Percentiles rank a stretch among this genome's conserved stretches.
Evolutionary conservation across 2,113 vertebrate genomes (phyloP).

Genomic region (Antigone vipio): DNA sequence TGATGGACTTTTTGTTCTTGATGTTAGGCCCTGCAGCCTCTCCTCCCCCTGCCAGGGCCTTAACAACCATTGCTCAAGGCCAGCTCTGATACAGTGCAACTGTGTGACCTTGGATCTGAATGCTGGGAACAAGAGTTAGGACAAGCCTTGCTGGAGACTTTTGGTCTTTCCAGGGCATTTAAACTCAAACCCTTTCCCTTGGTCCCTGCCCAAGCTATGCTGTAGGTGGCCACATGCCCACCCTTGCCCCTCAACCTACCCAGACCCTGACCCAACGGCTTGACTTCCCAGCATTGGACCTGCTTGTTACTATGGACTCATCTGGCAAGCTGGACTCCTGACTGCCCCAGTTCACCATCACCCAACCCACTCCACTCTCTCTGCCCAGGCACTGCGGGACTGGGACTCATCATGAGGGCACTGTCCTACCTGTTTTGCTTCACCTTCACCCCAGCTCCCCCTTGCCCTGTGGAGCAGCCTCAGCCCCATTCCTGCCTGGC

Average conservation of each 20-base stretch:
- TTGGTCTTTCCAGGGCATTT: background rate
- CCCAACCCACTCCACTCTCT: background rate
- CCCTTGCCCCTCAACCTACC: background rate
- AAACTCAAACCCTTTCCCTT: background rate
- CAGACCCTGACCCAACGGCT: background rate
- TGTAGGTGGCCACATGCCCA: background rate
- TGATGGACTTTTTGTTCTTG: background rate
- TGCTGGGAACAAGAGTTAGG: background rate
- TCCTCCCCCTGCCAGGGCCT: background rate
- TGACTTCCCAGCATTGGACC: background rate
- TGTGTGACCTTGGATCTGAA: too few species aligned
- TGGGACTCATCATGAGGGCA: rapidly evolving
- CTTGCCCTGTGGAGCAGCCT: background rate
- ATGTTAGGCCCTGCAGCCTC: background rate
- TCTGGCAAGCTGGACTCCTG: background rate
- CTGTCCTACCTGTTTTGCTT: background rate
- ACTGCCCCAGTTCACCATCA: background rate
- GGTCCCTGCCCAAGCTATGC: background rate
- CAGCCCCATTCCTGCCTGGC: background rate
- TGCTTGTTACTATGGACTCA: rapidly evolving
- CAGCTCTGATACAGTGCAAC: rapidly evolving
- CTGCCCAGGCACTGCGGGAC: background rate
- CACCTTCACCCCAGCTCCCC: background rate
- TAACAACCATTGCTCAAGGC: background rate
- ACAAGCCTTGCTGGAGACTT: background rate